These are phyloP conservation scores for Drosophila flavopinicola DNA, from an alignment of 2,888 invertebrate species.

Conservation along the genomic window DNA sequence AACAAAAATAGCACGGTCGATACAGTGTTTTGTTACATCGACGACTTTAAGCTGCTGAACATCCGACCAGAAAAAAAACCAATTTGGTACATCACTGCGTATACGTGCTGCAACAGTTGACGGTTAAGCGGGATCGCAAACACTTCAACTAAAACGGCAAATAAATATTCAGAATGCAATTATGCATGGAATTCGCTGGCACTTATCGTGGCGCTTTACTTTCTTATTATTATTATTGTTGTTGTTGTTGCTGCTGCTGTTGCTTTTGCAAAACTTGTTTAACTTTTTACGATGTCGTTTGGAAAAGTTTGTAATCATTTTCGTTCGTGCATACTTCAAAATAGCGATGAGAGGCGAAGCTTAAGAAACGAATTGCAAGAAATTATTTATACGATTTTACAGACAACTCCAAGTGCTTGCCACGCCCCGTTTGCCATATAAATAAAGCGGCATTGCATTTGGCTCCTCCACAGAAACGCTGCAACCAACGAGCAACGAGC, in stretches of 20 bases:
- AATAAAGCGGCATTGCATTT: slow-evolving; percentile 41
- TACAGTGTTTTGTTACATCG: too few species aligned
- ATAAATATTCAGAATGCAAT: slow-evolving; percentile 73
- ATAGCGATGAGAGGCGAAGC: slow-evolving; percentile 41
- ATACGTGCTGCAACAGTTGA: slow-evolving; percentile 7
- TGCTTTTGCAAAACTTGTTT: slow-evolving; percentile 60
- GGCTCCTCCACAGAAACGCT: slow-evolving; percentile 9
- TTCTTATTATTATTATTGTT: slow-evolving; percentile 26
- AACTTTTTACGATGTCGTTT: slow-evolving; percentile 78
- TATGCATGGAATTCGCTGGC: slow-evolving; percentile 73
- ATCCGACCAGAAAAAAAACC: not conserved
- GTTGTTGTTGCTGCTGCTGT: slow-evolving; percentile 24
- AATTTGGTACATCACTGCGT: slow-evolving; percentile 4
- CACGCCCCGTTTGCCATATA: slow-evolving; percentile 29
- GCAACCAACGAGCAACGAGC: slow-evolving; percentile 14
- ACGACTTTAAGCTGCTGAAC: too few species aligned
- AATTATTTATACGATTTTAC: slow-evolving; percentile 68
- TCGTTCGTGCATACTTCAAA: slow-evolving; percentile 64
- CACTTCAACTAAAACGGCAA: slow-evolving; percentile 22
- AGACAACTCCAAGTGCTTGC: slow-evolving; percentile 47
- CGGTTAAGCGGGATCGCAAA: not conserved
- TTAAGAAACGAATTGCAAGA: slow-evolving; percentile 41
- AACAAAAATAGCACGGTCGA: too few species aligned
- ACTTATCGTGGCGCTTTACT: slow-evolving; percentile 60
- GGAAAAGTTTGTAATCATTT: slow-evolving; percentile 75